Base-by-base conservation (phyloP, 2,797 vertebrate species). In the Scolopax rusticola region DNA sequence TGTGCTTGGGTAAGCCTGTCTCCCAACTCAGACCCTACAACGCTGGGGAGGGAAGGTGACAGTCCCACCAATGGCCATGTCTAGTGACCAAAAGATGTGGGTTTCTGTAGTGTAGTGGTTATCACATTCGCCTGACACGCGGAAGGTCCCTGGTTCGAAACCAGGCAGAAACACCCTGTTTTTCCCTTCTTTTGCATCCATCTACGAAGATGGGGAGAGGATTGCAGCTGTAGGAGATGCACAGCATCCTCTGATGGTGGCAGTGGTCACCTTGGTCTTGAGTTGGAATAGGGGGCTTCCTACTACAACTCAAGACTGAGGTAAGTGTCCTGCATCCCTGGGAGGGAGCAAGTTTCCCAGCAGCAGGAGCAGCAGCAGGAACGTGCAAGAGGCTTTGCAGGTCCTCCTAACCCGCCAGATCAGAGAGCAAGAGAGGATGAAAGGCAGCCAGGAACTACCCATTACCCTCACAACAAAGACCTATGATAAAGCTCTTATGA, bases 391-490 rank as follows among this genome's bases (percentile, higher is more conserved):
- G 36, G 38, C 74, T 90, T 69, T 94, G 90, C 67, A 87, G 64
- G 81, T 91, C 94, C 74, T 96, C 60, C 74, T 90, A 82, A 73
- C 24, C 69, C 2, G 41, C 38, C 48, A 94, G 94, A 97, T 97
- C 94, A 96, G 93, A 96, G 89, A 89, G 85, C 2, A 2, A 47
- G 51, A 92, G 93, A 93, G 96, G 96, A 97, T 97, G 96, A 97
- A 97, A 97, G 96, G 94, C 87, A 94, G 92, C 80, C 93, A 91
- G 92, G 90, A 97, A 90, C 96, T 94, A 96, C 87, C 95, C 78
- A 97, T 97, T 97, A 97, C 89, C 63, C 81, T 95, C 80, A 97
- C 95, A 95, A 97, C 97, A 97, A 97, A 97, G 92, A 82, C 80
- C 65, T 97, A 95, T 0, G 95, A 97, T 97, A 96, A 97, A 97